Evolutionary conservation across 2,797 vertebrate genomes (phyloP).

Genomic region (Chelonia mydas): DNA sequence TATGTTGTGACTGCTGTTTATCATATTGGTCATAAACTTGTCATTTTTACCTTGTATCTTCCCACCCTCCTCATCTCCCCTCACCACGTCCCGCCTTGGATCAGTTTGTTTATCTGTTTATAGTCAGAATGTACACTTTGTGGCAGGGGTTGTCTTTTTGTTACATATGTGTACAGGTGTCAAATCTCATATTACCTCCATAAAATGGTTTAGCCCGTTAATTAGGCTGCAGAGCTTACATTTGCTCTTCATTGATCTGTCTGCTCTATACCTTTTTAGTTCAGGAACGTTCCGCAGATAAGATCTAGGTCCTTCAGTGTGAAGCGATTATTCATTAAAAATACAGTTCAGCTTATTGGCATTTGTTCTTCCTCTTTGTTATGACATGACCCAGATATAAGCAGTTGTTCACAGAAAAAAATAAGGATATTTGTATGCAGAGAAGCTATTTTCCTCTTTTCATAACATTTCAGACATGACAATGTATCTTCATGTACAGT

Average conservation of each 20-base stretch:
- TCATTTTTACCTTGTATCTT: neutral
- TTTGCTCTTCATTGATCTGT: neutral
- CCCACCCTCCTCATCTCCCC: neutral
- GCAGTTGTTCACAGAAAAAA: neutral
- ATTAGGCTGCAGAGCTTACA: neutral
- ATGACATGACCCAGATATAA: neutral
- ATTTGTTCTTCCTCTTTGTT: constrained; percentile 4
- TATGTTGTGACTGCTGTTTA: neutral
- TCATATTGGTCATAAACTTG: neutral
- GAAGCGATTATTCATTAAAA: constrained; percentile 8
- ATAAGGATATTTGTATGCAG: accelerated
- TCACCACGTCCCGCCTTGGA: neutral
- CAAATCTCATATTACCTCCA: accelerated
- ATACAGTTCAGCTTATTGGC: neutral
- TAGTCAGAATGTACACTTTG: neutral
- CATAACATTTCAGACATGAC: neutral
- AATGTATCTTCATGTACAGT: neutral
- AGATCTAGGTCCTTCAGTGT: neutral
- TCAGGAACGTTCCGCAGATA: neutral
- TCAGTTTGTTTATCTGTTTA: neutral
- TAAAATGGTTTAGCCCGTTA: neutral
- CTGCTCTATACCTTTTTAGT: neutral
- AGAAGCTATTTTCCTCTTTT: neutral
- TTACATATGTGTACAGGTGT: neutral
- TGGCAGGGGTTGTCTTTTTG: neutral